Evolutionary conservation across 2,113 vertebrate species (phyloP).

Genomic region (Epinephelus cyanopodus): DNA sequence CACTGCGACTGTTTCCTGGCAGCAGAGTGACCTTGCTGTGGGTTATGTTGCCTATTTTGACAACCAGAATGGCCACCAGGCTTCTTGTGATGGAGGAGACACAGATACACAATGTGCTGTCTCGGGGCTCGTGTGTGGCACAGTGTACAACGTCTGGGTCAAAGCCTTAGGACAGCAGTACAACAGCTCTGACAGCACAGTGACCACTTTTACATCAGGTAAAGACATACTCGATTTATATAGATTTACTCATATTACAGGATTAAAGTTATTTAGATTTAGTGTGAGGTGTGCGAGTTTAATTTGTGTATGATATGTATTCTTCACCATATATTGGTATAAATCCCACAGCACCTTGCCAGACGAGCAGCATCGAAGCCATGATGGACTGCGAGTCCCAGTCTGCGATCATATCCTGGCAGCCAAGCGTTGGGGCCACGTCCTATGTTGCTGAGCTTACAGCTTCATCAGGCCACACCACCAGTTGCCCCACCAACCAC

Average conservation of each 20-base stretch:
- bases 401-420: conserved; percentile 61
- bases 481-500: conserved; percentile 59
- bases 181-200: conserved; percentile 77
- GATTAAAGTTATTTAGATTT: too few relatives aligned
- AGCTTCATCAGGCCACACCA: conserved; percentile 34
- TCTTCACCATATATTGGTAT: not conserved
- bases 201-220: conserved; percentile 75
- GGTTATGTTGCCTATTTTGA: conserved; percentile 71
- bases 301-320: not conserved
- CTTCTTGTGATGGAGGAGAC: conserved; percentile 52
- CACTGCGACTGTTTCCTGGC: conserved; percentile 72
- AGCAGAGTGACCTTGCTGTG: conserved; percentile 64
- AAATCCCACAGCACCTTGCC: conserved; percentile 67
- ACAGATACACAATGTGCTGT: conserved; percentile 60
- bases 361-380: conserved; percentile 48
- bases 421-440: conserved; percentile 45
- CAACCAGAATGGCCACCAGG: conserved; percentile 35
- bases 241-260: too few relatives aligned
- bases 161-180: conserved; percentile 67
- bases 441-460: conserved; percentile 53
- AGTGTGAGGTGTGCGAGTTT: not conserved
- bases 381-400: conserved; percentile 55
- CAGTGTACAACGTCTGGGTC: conserved; percentile 70
- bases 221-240: not conserved
- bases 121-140: conserved; percentile 73